Base-by-base conservation (phyloP, 53 echinoderm and acorn worm species). In the Holothuria leucospilota region DNA sequence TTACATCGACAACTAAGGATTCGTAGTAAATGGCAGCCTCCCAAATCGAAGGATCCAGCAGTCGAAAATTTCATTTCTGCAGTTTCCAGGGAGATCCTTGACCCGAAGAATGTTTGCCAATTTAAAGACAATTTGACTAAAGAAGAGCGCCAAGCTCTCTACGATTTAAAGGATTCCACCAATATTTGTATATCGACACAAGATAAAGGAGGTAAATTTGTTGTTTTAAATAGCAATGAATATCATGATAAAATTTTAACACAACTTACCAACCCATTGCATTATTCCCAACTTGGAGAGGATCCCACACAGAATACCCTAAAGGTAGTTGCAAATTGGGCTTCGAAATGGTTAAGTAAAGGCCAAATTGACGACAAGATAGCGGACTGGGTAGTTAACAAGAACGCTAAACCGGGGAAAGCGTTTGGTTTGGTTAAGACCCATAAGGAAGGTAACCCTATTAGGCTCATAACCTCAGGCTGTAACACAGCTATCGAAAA, bases 401-500 rank as follows among this genome's bases (percentile, higher is more conserved):
- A 34, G 34, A 34, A 34, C 34, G 3, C 34, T 3, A 34, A 34
- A 34, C 34, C 34, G 3, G 34, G 34, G 34, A 34, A 34, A 34
- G 34, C 34, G 34, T 34, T 34, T 34, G 34, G 34, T 3, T 34
- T 34, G 20, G 62, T n/a, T 62, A 69, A 69, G 26, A 69, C 70
- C 29, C 7, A 69, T 29, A 9, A 71, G 27, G 10, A 49, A 41
- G 78, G 78, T 6, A 49, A 52, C n/a, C 78, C 78, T 21, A 10
- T 78, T 20, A n/a, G 53, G 4, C 51, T 78, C 9, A 78, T 78
- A 41, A 78, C 78, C 24, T 78, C 78, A 18, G 18, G 78, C 12
- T 78, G 78, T 78, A 51, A 51, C 13, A 51, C 78, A 6, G n/a
- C 15, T 23, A 78, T 78, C 9, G 78, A 78, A 52, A 46, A 21